Conservation (phyloP, 2,797 vertebrate species). For the Valencia hispanica region DNA sequence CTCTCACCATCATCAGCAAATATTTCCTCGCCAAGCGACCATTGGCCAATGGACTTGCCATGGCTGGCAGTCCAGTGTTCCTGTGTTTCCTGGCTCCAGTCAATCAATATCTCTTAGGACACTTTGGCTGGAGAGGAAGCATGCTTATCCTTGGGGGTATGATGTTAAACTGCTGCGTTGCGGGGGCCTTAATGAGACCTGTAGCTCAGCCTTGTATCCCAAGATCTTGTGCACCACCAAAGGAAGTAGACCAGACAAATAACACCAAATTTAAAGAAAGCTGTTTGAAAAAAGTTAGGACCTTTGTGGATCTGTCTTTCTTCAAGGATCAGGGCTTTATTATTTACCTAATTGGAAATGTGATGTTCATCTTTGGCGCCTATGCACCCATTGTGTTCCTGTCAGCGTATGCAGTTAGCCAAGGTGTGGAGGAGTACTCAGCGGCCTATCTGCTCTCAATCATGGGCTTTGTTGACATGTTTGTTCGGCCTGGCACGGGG, state of each 20-base stretch:
- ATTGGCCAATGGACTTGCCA: slow-evolving; percentile 84
- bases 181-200: slow-evolving; percentile 86
- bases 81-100: slow-evolving; percentile 82
- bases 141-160: slow-evolving; percentile 86
- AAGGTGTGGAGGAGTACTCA: slow-evolving; percentile 80
- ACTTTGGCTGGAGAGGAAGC: slow-evolving; percentile 87
- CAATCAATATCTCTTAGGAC: slow-evolving; percentile 82
- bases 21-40: slow-evolving; percentile 85
- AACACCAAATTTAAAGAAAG: slow-evolving; percentile 38
- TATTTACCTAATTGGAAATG: slow-evolving; percentile 85
- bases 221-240: neutral
- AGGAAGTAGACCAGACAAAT: slow-evolving; percentile 14
- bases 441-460: slow-evolving; percentile 85
- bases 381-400: slow-evolving; percentile 87
- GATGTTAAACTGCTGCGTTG: slow-evolving; percentile 86
- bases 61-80: slow-evolving; percentile 87
- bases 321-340: slow-evolving; percentile 86
- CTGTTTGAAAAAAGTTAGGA: slow-evolving; percentile 70
- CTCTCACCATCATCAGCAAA: slow-evolving; percentile 88
- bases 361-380: slow-evolving; percentile 86
- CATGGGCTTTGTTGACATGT: slow-evolving; percentile 85
- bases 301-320: slow-evolving; percentile 81
- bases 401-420: slow-evolving; percentile 80
- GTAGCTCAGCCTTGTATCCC: slow-evolving; percentile 21
- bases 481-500: slow-evolving; percentile 82